Percentiles rank a stretch among this genome's conserved stretches.
Conservation (phyloP, 2,888 invertebrate genomes). For the Synanthedon vespiformis region DNA sequence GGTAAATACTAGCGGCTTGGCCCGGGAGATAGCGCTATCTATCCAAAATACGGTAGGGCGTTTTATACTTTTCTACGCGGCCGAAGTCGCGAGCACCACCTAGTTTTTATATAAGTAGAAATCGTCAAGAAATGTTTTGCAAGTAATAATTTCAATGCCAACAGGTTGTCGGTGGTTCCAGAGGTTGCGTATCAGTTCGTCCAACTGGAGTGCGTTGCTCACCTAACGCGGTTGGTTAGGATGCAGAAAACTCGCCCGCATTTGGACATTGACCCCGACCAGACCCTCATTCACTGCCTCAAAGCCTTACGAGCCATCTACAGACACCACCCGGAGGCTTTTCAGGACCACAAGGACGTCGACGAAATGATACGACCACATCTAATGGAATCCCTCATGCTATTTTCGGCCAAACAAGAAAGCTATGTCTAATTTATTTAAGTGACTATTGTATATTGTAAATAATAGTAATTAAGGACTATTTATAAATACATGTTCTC, state of each 20-base stretch:
- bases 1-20: too few species aligned
- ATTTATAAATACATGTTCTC: not conserved
- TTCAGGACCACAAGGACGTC: conserved; percentile 68
- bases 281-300: conserved; percentile 56
- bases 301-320: conserved; percentile 58
- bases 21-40: too few species aligned
- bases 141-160: not conserved
- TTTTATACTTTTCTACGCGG: too few species aligned
- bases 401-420: conserved; percentile 83
- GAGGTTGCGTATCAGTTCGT: conserved; percentile 78
- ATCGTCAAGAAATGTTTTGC: too few species aligned
- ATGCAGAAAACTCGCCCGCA: conserved; percentile 46
- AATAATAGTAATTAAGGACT: not conserved
- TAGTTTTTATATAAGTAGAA: too few species aligned
- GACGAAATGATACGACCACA: conserved; percentile 81
- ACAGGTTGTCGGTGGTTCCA: conserved; percentile 75
- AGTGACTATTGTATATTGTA: not conserved
- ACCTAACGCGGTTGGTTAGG: conserved; percentile 77
- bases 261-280: conserved; percentile 49
- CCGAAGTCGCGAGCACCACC: too few species aligned
- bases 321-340: conserved; percentile 52
- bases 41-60: too few species aligned
- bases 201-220: conserved; percentile 75
- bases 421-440: conserved; percentile 74
- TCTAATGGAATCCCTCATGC: conserved; percentile 81